Percentiles rank a stretch among this genome's conserved stretches.
These are phyloP conservation scores for Nebria salina DNA, from an alignment of 2,888 invertebrate genomes.

Conservation along the genomic window DNA sequence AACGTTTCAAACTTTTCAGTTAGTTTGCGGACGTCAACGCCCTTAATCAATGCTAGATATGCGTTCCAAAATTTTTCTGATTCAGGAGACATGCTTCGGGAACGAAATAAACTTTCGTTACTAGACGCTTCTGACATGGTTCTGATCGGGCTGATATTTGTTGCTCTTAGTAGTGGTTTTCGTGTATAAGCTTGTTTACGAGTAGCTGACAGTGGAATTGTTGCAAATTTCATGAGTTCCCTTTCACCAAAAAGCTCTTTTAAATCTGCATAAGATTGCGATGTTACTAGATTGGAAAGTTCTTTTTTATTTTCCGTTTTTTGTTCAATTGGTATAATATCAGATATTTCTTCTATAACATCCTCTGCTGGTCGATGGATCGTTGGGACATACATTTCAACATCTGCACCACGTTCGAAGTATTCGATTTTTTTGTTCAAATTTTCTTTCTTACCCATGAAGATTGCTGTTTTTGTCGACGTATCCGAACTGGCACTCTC, in stretches of 20 bases:
- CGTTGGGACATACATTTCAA: constrained; percentile 62
- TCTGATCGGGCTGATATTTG: constrained; percentile 61
- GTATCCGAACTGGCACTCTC: constrained; percentile 79
- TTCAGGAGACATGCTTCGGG: constrained; percentile 79
- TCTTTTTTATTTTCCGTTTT: constrained; percentile 53
- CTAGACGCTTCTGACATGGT: constrained; percentile 66
- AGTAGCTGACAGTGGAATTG: constrained; percentile 64
- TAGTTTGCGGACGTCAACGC: constrained; percentile 82
- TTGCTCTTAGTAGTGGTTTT: constrained; percentile 57
- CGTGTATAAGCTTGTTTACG: constrained; percentile 63
- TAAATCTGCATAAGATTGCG: constrained; percentile 78
- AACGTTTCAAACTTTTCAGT: constrained; percentile 80
- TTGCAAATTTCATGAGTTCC: constrained; percentile 69
- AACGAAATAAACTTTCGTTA: constrained; percentile 73
- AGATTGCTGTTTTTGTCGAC: constrained; percentile 76
- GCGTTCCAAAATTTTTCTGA: constrained; percentile 75
- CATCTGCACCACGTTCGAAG: constrained; percentile 75
- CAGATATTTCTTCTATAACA: constrained; percentile 56
- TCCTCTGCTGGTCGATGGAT: constrained; percentile 65
- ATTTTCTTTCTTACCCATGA: constrained; percentile 69
- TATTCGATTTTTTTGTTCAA: constrained; percentile 81
- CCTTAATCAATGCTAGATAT: constrained; percentile 75
- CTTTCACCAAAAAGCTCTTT: constrained; percentile 86
- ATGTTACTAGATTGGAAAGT: constrained; percentile 60
- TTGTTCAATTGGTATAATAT: constrained; percentile 46